These are phyloP conservation scores for Silvanus unidentatus DNA, from an alignment of 2,888 invertebrate species.

Conservation along the genomic window DNA sequence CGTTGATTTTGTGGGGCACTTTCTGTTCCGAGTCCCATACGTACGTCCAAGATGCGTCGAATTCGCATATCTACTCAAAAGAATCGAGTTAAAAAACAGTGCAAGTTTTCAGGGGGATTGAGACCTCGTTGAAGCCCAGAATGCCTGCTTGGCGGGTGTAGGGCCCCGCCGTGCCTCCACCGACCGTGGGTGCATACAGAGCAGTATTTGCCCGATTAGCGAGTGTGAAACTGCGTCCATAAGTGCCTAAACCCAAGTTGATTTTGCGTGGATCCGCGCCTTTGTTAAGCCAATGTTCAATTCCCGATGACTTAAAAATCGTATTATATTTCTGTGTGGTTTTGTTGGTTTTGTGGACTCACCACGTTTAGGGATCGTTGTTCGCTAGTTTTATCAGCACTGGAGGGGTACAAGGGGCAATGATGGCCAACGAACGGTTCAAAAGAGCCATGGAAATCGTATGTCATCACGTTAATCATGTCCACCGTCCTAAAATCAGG, in stretches of 20 bases:
- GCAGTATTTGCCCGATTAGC: slow-evolving; percentile 42
- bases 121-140: slow-evolving; percentile 69
- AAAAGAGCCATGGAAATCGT: slow-evolving; percentile 64
- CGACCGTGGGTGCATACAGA: slow-evolving; percentile 54
- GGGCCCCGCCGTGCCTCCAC: slow-evolving; percentile 55
- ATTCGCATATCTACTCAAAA: not conserved
- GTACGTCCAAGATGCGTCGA: not conserved
- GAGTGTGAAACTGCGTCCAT: slow-evolving; percentile 64
- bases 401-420: slow-evolving; percentile 54
- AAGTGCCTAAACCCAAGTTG: slow-evolving; percentile 63
- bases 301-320: slow-evolving; percentile 48
- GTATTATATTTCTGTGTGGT: not conserved
- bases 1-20: slow-evolving; percentile 55
- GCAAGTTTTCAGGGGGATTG: too few species aligned
- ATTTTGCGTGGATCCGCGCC: slow-evolving; percentile 60
- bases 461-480: slow-evolving; percentile 45
- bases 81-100: too few species aligned
- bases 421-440: slow-evolving; percentile 59
- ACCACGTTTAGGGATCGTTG: slow-evolving; percentile 23
- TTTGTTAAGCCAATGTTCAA: slow-evolving; percentile 51
- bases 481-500: slow-evolving; percentile 28
- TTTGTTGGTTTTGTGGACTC: too few species aligned
- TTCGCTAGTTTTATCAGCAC: slow-evolving; percentile 37
- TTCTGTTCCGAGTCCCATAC: slow-evolving; percentile 35
- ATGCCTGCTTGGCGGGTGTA: slow-evolving; percentile 60